Evolutionary conservation across 2,797 vertebrate genomes (phyloP).

Genomic region (Dromococcyx pavoninus): DNA sequence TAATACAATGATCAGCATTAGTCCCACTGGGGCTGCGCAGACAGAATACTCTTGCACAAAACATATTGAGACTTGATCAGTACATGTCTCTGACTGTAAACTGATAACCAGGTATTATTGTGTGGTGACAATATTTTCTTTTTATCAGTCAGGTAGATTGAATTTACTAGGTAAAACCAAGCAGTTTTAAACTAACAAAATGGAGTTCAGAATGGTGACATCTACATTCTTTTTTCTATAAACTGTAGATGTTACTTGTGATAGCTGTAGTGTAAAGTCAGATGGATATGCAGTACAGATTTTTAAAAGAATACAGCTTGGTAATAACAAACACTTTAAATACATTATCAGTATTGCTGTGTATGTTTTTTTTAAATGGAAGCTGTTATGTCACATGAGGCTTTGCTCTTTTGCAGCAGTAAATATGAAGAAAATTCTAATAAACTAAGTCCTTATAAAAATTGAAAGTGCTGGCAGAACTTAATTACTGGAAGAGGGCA

Average conservation of each 20-base stretch:
- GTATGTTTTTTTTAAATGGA: not conserved
- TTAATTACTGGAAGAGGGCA: conserved; percentile 18
- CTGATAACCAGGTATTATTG: not conserved
- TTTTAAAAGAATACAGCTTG: not conserved
- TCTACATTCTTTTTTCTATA: not conserved
- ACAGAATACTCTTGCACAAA: not conserved
- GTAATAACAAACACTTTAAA: not conserved
- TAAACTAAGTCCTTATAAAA: conserved; percentile 31
- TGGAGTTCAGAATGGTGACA: not conserved
- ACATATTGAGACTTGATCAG: not conserved
- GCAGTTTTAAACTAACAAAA: not conserved
- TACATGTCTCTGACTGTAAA: not conserved
- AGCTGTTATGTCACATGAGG: not conserved
- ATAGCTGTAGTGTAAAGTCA: not conserved
- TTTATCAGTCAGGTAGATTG: not conserved
- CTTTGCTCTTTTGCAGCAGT: conserved; percentile 25
- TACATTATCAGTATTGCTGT: not conserved
- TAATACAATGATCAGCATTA: not conserved
- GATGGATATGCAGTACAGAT: not conserved
- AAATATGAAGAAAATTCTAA: conserved; percentile 7
- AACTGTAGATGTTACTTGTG: not conserved
- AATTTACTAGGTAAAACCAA: not conserved
- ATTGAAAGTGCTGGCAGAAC: not conserved
- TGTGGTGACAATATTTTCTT: not conserved
- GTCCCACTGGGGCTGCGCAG: not conserved